Base-by-base conservation (phyloP, 2,113 vertebrate species). In the Syngnathus floridae region DNA sequence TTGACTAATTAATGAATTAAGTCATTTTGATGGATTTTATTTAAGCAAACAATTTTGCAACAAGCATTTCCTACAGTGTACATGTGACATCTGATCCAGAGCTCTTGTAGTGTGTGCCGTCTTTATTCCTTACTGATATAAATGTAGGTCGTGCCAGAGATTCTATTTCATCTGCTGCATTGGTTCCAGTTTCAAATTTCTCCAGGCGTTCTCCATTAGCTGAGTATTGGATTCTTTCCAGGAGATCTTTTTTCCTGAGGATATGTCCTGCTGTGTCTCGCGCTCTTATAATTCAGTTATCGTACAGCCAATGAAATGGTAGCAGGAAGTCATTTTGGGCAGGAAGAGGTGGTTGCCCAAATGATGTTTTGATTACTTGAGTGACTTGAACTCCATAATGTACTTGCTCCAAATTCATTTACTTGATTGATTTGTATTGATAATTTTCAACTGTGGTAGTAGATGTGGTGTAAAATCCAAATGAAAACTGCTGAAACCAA, bases 111-210 rank as follows among this genome's bases (percentile, higher is more conserved):
- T 31, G 52, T 52, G 21, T 52, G 21, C 21, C 5, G 11, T 56
- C 54, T 35, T 35, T 5, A 31, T 64, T 66, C 54, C 69, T 19
- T 40, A 11, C 46, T n/a, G 26, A 46, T 67, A 69, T 77, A 46
- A 60, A 76, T 81, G 60, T 22, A 4, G 36, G 48, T 17, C 58
- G n/a, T 6, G 17, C 16, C 38, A 40, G 14, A 46, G 14, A 46
- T 48, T 67, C 60, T 70, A 49, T 65, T 73, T 56, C 19, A 64
- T 73, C 58, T 59, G 41, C 62, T 62, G 69, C 54, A 41, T 66
- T 37, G 37, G 17, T 64, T 10, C 35, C 52, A 57, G 74, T 74
- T 37, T 81, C 66, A 59, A 45, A 67, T 82, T 85, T 79, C 70
- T 67, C 17, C 41, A 43, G 45, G 3, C 56, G 5, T 64, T 71